Evolutionary conservation across 2,888 invertebrate genomes (phyloP).

Genomic region (Neoitamus cyanurus): DNA sequence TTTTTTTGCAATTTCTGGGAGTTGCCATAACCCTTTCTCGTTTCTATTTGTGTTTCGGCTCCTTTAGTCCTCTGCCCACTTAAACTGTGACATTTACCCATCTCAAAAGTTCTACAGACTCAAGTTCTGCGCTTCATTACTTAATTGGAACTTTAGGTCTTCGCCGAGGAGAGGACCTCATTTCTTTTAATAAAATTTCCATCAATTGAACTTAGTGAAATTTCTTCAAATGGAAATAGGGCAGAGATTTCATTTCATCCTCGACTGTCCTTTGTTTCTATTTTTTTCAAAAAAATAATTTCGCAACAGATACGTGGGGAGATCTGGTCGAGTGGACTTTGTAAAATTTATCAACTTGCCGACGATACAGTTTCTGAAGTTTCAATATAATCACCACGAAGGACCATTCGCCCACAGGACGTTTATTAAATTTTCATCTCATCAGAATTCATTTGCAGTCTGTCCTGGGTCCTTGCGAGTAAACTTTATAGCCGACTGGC

Average conservation of each 20-base stretch:
- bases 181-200: neutral
- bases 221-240: neutral
- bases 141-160: neutral
- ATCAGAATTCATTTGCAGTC: neutral
- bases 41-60: too few species aligned
- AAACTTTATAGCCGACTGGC: neutral
- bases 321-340: neutral
- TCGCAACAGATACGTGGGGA: neutral
- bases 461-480: neutral
- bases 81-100: neutral
- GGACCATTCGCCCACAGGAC: neutral
- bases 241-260: neutral
- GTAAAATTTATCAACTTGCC: neutral
- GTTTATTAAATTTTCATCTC: slow-evolving; percentile 5
- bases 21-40: too few species aligned
- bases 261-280: neutral
- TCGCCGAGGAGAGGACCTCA: neutral
- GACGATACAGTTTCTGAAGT: neutral
- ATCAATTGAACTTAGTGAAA: neutral
- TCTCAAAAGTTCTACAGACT: neutral
- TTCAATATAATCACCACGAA: neutral
- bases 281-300: neutral
- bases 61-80: neutral
- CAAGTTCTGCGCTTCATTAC: neutral
- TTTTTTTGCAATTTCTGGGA: too few species aligned